Percentiles rank a stretch among this genome's conserved stretches.
Conservation (phyloP, 2,888 invertebrate genomes). For the Cremastinae sp. region DNA sequence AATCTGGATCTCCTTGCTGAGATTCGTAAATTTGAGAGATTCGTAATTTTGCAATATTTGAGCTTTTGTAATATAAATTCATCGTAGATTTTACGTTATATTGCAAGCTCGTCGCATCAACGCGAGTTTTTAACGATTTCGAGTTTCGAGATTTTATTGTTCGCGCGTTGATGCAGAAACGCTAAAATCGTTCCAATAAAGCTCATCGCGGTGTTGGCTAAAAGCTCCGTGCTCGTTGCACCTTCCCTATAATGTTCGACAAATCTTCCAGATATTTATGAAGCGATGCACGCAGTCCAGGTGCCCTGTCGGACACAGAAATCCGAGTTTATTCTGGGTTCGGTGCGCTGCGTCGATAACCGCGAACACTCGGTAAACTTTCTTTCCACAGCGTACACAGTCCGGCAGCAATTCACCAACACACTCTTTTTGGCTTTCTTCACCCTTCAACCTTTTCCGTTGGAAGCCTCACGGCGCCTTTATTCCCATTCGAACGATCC, state of each 20-base stretch:
- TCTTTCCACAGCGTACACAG: constrained; percentile 60
- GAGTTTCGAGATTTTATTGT: too few species aligned
- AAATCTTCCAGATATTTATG: constrained; percentile 1
- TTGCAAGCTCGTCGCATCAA: background rate
- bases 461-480: constrained; percentile 5
- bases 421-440: constrained; percentile 7
- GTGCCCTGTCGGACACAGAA: constrained; percentile 54
- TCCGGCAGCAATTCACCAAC: constrained; percentile 10
- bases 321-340: constrained; percentile 59
- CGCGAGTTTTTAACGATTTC: constrained; percentile 26
- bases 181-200: constrained; percentile 35
- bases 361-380: constrained; percentile 67
- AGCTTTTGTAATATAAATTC: too few species aligned
- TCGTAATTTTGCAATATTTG: too few species aligned
- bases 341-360: constrained; percentile 66
- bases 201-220: constrained; percentile 19
- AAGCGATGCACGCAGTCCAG: constrained; percentile 6
- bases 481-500: constrained; percentile 30
- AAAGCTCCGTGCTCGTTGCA: constrained; percentile 35
- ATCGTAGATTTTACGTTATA: too few species aligned
- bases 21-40: too few species aligned
- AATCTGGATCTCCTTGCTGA: too few species aligned
- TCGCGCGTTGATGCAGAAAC: constrained; percentile 32
- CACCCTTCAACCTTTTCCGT: constrained; percentile 4
- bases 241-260: constrained; percentile 32